Evolutionary conservation across 2,888 invertebrate genomes (phyloP), one percentile per base, ranked within the genome.

Genomic region (Copidosoma aretas): DNA sequence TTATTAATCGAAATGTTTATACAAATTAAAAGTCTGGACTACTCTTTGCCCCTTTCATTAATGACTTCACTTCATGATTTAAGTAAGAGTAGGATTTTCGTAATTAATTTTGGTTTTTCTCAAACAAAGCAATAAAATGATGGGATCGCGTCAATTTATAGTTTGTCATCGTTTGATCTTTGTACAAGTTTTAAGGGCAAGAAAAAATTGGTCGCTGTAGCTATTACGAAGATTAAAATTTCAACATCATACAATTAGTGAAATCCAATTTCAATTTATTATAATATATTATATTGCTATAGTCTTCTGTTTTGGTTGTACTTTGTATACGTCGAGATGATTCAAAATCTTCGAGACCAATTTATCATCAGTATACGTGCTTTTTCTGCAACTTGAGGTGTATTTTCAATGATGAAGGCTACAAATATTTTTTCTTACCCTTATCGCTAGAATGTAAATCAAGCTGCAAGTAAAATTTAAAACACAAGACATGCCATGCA

Each of bases 251-350:
- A 49, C 54, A 41, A 24, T 52, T 49, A 46, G 58, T 59, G 53
- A 41, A 39, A 39, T 66, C 60, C 25, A 67, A 51, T 32, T 24
- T n/a, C 54, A 25, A 24, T 61, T 64, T 59, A 54, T 59, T 62
- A 54, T 49, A 59, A 59, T 46, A 76, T 8, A 75, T 76, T 72
- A 75, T 70, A n/a, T 71, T 75, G 76, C 72, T 73, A 75, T 74
- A 77, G 75, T 77, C 74, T 77, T 74, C 75, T 74, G 68, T 75
- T 74, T 74, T 67, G 68, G 73, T 68, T 62, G 60, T 71, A 51
- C 8, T 65, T 71, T 53, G 57, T 60, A n/a, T n/a, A 39, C 19
- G 46, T 41, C 54, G 53, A 63, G 58, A 58, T 14, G 32, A 67
- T 63, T 43, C 8, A 21, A 46, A 46, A 19, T 39, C 32, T 54